These are phyloP conservation scores for Kryptopterus vitreolus DNA, from an alignment of 2,797 vertebrate genomes.

Conservation along the genomic window DNA sequence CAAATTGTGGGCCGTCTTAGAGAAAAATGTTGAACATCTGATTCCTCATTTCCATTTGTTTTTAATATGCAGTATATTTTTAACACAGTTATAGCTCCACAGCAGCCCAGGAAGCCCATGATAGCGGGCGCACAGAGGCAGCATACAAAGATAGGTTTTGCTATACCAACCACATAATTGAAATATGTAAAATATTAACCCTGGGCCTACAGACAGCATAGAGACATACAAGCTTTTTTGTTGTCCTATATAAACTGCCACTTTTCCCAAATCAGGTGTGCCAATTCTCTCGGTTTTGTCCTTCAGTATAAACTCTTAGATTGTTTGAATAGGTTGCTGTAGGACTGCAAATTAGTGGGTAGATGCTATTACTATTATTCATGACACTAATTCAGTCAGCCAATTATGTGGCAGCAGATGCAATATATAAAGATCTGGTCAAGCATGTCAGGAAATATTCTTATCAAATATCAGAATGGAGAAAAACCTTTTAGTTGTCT, in stretches of 20 bases:
- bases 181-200: not conserved
- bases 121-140: conserved; percentile 64
- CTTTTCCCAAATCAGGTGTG: too few relatives aligned
- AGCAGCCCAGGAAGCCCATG: conserved; percentile 83
- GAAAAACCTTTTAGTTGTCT: too few relatives aligned
- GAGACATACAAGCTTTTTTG: too few relatives aligned
- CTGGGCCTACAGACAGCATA: too few relatives aligned
- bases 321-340: not conserved
- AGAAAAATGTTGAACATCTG: not conserved
- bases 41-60: not conserved
- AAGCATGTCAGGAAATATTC: not conserved
- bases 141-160: not conserved
- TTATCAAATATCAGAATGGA: not conserved
- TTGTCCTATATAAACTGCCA: not conserved
- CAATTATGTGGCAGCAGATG: not conserved
- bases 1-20: too few relatives aligned
- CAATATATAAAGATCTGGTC: not conserved
- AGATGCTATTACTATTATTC: not conserved
- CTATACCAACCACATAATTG: not conserved
- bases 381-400: not conserved
- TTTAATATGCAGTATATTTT: not conserved
- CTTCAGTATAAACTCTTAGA: not conserved
- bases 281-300: not conserved
- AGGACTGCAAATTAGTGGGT: not conserved
- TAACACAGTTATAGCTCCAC: too few relatives aligned